Evolutionary conservation across 2,797 vertebrate species (phyloP).

Genomic region (Percopsis omiscomaycus): DNA sequence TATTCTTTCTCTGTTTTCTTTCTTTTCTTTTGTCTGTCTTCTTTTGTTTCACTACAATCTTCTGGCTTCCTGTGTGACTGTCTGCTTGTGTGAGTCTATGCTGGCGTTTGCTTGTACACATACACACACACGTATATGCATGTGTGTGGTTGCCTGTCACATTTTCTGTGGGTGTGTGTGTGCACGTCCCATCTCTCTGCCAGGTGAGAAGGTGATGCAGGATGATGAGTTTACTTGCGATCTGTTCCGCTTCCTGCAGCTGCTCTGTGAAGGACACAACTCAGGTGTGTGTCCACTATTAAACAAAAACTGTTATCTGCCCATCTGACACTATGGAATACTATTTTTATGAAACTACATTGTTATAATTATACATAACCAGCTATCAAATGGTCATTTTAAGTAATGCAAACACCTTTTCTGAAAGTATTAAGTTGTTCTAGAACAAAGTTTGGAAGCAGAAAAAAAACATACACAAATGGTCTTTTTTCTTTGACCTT

Average conservation of each 20-base stretch:
- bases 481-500: no score
- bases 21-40: conserved; percentile 3
- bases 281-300: conserved; percentile 80
- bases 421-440: not conserved
- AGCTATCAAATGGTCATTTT: no score
- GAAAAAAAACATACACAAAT: no score
- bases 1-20: conserved; percentile 43
- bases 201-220: conserved; percentile 97
- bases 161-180: conserved; percentile 27
- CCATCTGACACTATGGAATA: no score
- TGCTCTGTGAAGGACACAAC: conserved; percentile 96
- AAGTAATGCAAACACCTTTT: not conserved
- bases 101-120: not conserved
- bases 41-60: conserved; percentile 37
- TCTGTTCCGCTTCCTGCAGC: conserved; percentile 95
- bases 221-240: conserved; percentile 97
- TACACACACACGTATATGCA: not conserved
- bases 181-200: conserved; percentile 61
- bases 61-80: conserved; percentile 39
- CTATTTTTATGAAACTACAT: no score
- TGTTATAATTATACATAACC: no score
- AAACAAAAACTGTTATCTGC: no score
- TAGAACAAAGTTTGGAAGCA: no score
- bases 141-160: conserved; percentile 2
- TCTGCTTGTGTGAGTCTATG: not conserved